Percentiles rank a stretch among this genome's conserved stretches.
These are phyloP conservation scores for Microcebus lehilahytsara DNA, from an alignment of 2,113 vertebrate genomes.

Conservation along the genomic window DNA sequence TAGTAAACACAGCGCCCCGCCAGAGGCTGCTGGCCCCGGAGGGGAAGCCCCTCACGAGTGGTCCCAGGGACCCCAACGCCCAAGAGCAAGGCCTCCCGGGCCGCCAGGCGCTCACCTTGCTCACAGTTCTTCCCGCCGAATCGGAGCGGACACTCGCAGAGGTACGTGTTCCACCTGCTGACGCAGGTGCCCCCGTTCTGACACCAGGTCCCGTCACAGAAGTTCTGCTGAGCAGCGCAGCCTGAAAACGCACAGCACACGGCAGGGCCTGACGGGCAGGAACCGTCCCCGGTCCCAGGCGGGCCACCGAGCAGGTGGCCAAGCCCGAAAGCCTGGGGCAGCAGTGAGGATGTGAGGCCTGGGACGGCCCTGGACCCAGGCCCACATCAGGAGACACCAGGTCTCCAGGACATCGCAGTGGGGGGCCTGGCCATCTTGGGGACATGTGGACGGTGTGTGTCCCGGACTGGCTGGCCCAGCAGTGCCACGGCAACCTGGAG, in stretches of 20 bases:
- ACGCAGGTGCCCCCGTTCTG: conserved; percentile 93
- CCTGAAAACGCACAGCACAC: background rate
- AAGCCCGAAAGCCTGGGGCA: fast-evolving
- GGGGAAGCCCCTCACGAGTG: background rate
- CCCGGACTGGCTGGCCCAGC: fast-evolving
- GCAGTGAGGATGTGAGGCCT: fast-evolving
- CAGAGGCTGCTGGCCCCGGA: fast-evolving
- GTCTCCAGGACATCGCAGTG: background rate
- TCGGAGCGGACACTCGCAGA: conserved; percentile 89
- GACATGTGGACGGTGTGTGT: fast-evolving
- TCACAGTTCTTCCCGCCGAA: conserved; percentile 97
- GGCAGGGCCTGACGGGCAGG: fast-evolving
- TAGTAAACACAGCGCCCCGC: fast-evolving
- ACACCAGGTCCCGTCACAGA: conserved; percentile 88
- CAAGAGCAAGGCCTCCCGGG: fast-evolving
- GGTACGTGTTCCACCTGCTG: conserved; percentile 94
- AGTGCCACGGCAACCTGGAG: fast-evolving
- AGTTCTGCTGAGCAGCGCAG: conserved; percentile 92
- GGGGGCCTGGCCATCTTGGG: fast-evolving
- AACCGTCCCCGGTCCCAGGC: fast-evolving
- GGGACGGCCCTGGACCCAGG: fast-evolving
- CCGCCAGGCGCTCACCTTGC: conserved; percentile 86
- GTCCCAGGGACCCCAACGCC: background rate
- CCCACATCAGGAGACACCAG: fast-evolving
- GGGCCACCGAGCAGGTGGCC: background rate